These are phyloP conservation scores for Hormaphis cornu DNA, from an alignment of 1,140 invertebrate genomes.

Conservation along the genomic window DNA sequence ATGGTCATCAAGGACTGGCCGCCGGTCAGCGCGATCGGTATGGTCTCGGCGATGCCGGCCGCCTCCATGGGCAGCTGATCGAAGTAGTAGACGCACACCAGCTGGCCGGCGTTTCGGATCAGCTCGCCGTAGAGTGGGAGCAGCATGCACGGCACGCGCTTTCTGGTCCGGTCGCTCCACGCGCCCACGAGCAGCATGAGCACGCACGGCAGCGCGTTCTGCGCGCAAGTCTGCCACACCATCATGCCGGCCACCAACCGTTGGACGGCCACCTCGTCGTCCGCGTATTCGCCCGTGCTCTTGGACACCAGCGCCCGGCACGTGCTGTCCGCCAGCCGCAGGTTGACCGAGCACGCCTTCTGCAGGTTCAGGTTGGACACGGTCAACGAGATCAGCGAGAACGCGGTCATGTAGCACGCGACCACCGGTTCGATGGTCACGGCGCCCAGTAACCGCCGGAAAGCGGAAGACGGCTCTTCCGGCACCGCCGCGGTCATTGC, in stretches of 20 bases:
- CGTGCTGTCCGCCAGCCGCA: not conserved
- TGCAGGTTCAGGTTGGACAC: conserved; percentile 13
- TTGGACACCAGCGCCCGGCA: not conserved
- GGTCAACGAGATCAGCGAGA: not conserved
- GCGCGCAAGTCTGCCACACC: conserved; percentile 68
- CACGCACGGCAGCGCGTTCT: conserved; percentile 61
- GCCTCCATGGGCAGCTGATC: conserved; percentile 63
- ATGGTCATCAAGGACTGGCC: conserved; percentile 79
- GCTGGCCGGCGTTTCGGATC: conserved; percentile 41
- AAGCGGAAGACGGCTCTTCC: conserved; percentile 35
- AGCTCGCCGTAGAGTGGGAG: conserved; percentile 48
- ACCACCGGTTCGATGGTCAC: conserved; percentile 6
- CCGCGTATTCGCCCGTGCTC: conserved; percentile 44
- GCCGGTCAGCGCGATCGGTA: conserved; percentile 65
- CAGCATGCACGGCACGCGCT: conserved; percentile 69
- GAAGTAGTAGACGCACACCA: conserved; percentile 67
- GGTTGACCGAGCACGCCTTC: conserved; percentile 12
- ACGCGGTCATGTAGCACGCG: not conserved
- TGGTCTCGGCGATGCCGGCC: conserved; percentile 59
- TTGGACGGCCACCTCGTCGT: conserved; percentile 60
- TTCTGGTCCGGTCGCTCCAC: conserved; percentile 60
- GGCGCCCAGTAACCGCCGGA: conserved; percentile 40
- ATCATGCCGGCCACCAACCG: conserved; percentile 62
- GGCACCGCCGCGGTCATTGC: not conserved
- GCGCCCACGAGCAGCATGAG: conserved; percentile 66